phyloP scores from a whole-genome alignment of 2,797 vertebrate species.

The Calcarius lapponicus region DNA sequence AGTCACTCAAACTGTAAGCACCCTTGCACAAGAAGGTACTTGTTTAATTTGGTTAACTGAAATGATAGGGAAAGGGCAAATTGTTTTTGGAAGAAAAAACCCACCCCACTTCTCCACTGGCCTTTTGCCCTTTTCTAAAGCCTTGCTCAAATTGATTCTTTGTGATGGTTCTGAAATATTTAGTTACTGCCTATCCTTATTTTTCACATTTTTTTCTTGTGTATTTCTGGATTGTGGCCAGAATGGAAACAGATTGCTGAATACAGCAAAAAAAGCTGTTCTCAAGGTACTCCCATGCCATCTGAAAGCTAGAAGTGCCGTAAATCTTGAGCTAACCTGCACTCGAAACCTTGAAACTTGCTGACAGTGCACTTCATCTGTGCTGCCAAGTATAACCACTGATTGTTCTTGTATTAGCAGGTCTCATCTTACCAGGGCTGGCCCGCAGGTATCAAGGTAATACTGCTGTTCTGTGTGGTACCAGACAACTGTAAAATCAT shows the following conservation, averaged over 20 bases:
- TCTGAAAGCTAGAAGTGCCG: slow-evolving; percentile 35
- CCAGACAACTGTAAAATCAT: background rate
- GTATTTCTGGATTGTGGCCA: slow-evolving; percentile 43
- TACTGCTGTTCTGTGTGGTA: background rate
- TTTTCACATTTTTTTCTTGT: background rate
- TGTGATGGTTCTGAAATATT: slow-evolving; percentile 48
- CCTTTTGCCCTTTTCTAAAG: slow-evolving; percentile 35
- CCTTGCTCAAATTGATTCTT: slow-evolving; percentile 19
- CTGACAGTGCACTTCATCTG: background rate
- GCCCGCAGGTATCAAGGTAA: background rate
- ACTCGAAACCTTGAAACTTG: slow-evolving; percentile 51
- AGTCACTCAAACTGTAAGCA: background rate
- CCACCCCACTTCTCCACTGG: background rate
- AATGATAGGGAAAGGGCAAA: background rate
- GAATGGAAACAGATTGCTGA: slow-evolving; percentile 47
- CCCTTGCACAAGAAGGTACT: background rate
- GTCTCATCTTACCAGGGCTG: background rate
- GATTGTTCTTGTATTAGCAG: background rate
- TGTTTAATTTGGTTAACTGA: slow-evolving; percentile 4
- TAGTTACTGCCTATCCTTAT: slow-evolving; percentile 28
- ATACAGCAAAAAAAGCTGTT: slow-evolving; percentile 45
- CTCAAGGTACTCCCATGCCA: slow-evolving; percentile 51
- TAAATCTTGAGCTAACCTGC: slow-evolving; percentile 62
- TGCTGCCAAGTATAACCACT: background rate
- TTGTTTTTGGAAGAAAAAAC: background rate